Evolutionary conservation across 2,797 vertebrate genomes (phyloP).

Genomic region (Crenichthys baileyi): DNA sequence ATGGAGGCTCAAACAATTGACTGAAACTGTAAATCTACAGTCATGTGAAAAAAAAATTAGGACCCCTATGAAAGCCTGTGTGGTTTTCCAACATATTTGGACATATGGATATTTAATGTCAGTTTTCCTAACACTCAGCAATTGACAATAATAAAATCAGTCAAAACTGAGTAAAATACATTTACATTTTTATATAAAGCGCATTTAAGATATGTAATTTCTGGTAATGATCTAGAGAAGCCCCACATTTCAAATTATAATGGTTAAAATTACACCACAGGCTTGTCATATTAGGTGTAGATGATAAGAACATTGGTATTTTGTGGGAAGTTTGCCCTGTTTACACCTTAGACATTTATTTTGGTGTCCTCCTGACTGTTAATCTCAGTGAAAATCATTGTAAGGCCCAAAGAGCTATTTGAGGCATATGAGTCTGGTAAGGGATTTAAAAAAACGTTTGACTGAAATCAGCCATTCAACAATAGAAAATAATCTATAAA

Average conservation of each 20-base stretch:
- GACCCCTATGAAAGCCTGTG: neutral
- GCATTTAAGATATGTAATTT: neutral
- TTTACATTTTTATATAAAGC: neutral
- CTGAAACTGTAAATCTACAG: neutral
- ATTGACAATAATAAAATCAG: no score
- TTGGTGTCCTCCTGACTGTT: no score
- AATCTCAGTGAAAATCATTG: no score
- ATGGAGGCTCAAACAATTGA: neutral
- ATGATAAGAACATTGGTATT: neutral
- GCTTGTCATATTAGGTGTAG: neutral
- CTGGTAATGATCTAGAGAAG: neutral
- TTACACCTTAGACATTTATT: no score
- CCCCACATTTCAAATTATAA: neutral
- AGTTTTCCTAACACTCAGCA: no score
- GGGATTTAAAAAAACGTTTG: no score
- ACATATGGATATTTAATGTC: neutral
- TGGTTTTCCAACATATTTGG: neutral
- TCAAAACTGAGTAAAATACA: no score
- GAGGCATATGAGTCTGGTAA: no score
- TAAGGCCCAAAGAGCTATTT: no score
- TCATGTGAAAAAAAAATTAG: neutral
- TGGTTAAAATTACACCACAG: neutral
- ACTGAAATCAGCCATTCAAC: no score
- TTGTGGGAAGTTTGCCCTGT: no score
- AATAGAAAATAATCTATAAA: no score